Percentiles rank a stretch among this genome's conserved stretches.
Conservation (phyloP, 2,113 vertebrate genomes). For the Brachypteracias leptosomus region DNA sequence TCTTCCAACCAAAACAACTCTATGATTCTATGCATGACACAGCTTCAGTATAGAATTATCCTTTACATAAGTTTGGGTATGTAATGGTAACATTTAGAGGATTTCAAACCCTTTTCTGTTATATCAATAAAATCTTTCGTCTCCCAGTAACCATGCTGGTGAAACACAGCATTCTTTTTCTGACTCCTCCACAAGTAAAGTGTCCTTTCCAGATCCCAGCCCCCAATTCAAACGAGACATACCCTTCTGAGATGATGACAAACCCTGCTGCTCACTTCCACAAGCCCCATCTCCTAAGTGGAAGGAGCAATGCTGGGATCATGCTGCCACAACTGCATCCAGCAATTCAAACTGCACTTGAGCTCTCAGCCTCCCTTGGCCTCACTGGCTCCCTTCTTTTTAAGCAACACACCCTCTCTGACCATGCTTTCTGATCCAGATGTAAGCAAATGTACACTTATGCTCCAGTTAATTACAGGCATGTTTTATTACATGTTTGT, state of each 20-base stretch:
- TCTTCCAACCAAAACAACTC: too few species aligned
- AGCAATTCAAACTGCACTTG: neutral
- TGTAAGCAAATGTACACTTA: neutral
- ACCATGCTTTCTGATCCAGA: neutral
- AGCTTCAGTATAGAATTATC: neutral
- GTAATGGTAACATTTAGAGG: neutral
- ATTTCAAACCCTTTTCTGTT: neutral
- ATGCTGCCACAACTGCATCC: neutral
- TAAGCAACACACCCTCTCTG: neutral
- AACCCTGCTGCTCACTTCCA: neutral
- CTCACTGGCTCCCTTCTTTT: neutral
- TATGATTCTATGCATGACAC: neutral
- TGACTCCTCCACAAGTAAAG: neutral
- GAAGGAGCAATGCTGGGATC: accelerated
- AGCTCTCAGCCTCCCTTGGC: neutral
- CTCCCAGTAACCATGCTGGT: neutral
- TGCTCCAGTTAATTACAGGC: neutral
- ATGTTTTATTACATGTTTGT: neutral
- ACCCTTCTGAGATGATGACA: too few species aligned
- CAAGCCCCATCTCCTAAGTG: accelerated
- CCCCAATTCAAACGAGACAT: neutral
- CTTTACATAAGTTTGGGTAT: neutral
- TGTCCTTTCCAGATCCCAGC: neutral
- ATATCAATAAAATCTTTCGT: neutral
- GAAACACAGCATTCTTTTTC: neutral